Conservation (phyloP, 1,140 invertebrate species). For the Telenomus remus region DNA sequence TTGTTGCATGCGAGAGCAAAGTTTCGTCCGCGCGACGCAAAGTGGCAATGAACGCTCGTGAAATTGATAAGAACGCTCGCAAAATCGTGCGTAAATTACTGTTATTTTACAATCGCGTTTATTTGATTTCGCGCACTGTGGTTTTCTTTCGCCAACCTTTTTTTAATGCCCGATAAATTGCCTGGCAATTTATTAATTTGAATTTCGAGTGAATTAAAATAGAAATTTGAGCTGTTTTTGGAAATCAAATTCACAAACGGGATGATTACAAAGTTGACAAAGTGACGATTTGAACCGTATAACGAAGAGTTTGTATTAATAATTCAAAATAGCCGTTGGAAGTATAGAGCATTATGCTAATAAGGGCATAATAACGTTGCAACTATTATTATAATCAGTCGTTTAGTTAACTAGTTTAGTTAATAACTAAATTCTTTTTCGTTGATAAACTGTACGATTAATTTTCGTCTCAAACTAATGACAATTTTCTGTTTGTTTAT, state of each 20-base stretch:
- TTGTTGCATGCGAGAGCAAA: slow-evolving; percentile 25
- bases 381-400: slow-evolving; percentile 17
- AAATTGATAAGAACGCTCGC: slow-evolving; percentile 13
- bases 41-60: slow-evolving; percentile 5
- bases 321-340: slow-evolving; percentile 16
- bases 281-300: slow-evolving; percentile 7
- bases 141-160: neutral
- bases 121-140: neutral
- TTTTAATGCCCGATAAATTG: neutral
- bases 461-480: neutral
- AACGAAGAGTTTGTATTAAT: slow-evolving; percentile 25
- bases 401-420: no score
- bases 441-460: neutral
- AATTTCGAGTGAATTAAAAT: no score
- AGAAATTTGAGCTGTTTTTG: no score
- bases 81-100: slow-evolving; percentile 7
- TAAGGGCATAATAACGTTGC: slow-evolving; percentile 27
- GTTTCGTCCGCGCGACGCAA: slow-evolving; percentile 12
- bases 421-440: slow-evolving; percentile 23
- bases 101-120: slow-evolving; percentile 3
- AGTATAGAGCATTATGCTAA: slow-evolving; percentile 34
- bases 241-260: no score
- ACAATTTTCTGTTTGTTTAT: no score
- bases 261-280: neutral
- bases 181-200: no score